phyloP scores from a whole-genome alignment of 2,797 vertebrate genomes.

The Darevskia nairensis region DNA sequence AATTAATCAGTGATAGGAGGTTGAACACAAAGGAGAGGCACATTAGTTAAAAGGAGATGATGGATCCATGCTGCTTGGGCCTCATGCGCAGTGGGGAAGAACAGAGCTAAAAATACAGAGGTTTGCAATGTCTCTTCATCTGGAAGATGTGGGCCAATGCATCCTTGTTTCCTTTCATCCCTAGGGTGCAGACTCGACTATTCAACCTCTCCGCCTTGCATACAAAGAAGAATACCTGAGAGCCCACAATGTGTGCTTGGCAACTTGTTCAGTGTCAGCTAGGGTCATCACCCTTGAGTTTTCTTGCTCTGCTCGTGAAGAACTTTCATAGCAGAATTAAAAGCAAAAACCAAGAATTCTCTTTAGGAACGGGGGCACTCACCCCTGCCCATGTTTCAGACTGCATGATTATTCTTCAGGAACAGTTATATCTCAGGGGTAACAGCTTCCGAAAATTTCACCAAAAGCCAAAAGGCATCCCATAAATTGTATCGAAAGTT shows the following conservation, averaged over 20 bases:
- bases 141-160: conserved; percentile 25
- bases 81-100: neutral
- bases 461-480: neutral
- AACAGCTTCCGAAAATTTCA: neutral
- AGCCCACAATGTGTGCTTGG: conserved; percentile 30
- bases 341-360: neutral
- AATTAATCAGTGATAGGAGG: conserved; percentile 45
- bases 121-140: neutral
- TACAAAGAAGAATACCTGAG: conserved; percentile 36
- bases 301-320: neutral
- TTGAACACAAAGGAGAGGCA: conserved; percentile 27
- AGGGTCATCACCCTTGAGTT: neutral
- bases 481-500: neutral
- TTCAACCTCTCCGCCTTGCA: neutral
- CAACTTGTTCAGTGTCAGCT: conserved; percentile 10
- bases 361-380: neutral
- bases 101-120: neutral
- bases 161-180: neutral
- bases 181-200: neutral
- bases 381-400: neutral
- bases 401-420: neutral
- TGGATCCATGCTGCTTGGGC: neutral
- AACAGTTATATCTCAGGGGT: neutral
- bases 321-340: neutral
- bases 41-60: conserved; percentile 14